These are phyloP conservation scores for Taurulus bubalis DNA, from an alignment of 2,113 vertebrate species.

Conservation along the genomic window DNA sequence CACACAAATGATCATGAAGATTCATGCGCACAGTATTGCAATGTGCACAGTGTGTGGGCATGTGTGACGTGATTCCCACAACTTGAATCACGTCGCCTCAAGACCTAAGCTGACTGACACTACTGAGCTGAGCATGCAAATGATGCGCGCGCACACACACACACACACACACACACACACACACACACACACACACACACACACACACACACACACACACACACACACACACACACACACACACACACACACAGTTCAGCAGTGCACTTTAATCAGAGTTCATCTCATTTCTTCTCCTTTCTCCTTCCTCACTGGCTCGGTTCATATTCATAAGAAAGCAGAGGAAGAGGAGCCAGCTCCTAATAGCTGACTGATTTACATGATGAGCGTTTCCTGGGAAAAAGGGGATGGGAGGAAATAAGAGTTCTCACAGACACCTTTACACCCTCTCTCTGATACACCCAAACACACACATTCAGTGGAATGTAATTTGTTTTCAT, in stretches of 20 bases:
- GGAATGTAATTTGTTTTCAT: slow-evolving; percentile 53
- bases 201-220: slow-evolving; percentile 10
- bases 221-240: not conserved
- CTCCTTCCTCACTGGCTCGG: slow-evolving; percentile 61
- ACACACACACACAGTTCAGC: slow-evolving; percentile 28
- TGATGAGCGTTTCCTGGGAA: slow-evolving; percentile 63
- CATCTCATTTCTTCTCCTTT: slow-evolving; percentile 62
- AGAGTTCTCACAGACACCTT: slow-evolving; percentile 21
- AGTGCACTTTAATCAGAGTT: slow-evolving; percentile 64
- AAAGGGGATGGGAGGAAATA: slow-evolving; percentile 33
- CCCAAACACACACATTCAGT: slow-evolving; percentile 7
- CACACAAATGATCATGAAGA: not conserved
- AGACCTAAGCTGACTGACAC: slow-evolving; percentile 9
- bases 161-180: slow-evolving; percentile 9
- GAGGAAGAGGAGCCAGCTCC: slow-evolving; percentile 65
- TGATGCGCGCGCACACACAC: not conserved
- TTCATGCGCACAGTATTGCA: not conserved
- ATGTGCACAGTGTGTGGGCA: not conserved
- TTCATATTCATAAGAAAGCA: slow-evolving; percentile 71
- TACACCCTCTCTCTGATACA: slow-evolving; percentile 4
- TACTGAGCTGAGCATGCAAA: slow-evolving; percentile 25
- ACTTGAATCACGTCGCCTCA: slow-evolving; percentile 24
- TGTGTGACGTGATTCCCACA: not conserved
- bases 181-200: too few relatives aligned
- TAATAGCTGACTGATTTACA: slow-evolving; percentile 75